These are phyloP conservation scores for Peromyscus melanophrys DNA, from an alignment of 2,797 vertebrate species.

Conservation along the genomic window DNA sequence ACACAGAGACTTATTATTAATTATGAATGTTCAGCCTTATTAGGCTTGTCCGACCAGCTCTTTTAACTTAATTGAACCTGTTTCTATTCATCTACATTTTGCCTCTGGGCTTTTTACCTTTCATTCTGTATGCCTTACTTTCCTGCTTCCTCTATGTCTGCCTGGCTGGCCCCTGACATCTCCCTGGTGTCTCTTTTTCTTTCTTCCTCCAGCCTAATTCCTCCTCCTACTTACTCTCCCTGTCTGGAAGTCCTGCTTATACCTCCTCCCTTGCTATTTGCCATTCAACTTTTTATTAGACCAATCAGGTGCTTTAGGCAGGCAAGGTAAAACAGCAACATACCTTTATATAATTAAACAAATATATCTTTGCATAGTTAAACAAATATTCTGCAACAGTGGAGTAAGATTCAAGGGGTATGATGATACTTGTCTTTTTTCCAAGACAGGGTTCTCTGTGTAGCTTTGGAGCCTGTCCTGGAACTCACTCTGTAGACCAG, in stretches of 20 bases:
- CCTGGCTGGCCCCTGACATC: background rate
- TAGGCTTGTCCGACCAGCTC: background rate
- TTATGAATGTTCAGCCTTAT: background rate
- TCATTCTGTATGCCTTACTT: background rate
- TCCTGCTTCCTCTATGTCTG: background rate
- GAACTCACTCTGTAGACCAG: no score
- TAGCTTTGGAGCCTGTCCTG: no score
- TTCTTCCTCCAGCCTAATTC: background rate
- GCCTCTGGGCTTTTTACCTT: background rate
- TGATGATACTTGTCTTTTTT: no score
- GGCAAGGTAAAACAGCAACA: background rate
- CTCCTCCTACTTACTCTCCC: background rate
- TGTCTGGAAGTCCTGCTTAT: background rate
- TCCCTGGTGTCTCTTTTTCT: background rate
- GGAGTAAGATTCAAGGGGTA: background rate
- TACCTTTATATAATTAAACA: background rate
- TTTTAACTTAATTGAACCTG: background rate
- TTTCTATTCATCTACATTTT: background rate
- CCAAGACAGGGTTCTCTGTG: no score
- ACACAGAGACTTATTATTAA: background rate
- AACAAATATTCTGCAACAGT: no score
- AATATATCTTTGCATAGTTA: background rate
- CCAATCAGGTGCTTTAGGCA: background rate
- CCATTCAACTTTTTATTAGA: background rate
- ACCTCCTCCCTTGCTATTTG: background rate